These are phyloP conservation scores for Drosophila meridiana DNA, from an alignment of 2,888 invertebrate genomes.

Conservation along the genomic window DNA sequence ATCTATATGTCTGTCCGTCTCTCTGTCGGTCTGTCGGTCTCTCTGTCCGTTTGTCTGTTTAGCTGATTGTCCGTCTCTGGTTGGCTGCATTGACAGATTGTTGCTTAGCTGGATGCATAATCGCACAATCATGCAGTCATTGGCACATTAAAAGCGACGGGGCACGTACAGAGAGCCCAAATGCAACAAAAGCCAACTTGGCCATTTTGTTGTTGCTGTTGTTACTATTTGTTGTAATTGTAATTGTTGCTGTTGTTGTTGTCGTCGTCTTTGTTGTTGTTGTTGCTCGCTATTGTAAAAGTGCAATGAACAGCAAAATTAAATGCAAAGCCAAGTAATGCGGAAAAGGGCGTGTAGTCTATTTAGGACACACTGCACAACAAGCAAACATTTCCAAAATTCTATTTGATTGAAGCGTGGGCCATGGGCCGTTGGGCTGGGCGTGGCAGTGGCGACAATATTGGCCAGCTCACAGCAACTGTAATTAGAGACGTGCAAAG, in stretches of 20 bases:
- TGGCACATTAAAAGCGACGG: slow-evolving; percentile 74
- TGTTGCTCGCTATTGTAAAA: slow-evolving; percentile 64
- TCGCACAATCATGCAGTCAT: slow-evolving; percentile 80
- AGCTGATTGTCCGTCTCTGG: slow-evolving; percentile 43
- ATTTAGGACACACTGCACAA: slow-evolving; percentile 53
- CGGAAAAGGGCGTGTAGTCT: slow-evolving; percentile 75
- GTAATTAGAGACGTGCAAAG: slow-evolving; percentile 68
- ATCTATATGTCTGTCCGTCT: slow-evolving; percentile 7
- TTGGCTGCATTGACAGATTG: slow-evolving; percentile 79
- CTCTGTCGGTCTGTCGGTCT: slow-evolving; percentile 5
- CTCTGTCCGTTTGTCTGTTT: slow-evolving; percentile 17
- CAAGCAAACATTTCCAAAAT: slow-evolving; percentile 43
- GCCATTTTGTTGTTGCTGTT: slow-evolving; percentile 47
- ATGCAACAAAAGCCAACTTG: slow-evolving; percentile 40
- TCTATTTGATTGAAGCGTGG: slow-evolving; percentile 23
- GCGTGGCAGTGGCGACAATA: slow-evolving; percentile 26
- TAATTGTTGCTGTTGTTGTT: slow-evolving; percentile 36
- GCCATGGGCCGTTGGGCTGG: slow-evolving; percentile 20
- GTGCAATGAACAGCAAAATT: slow-evolving; percentile 81
- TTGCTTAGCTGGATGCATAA: slow-evolving; percentile 69
- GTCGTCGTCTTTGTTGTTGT: slow-evolving; percentile 17
- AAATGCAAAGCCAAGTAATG: slow-evolving; percentile 73
- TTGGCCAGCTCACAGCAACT: slow-evolving; percentile 29
- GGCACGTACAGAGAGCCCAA: slow-evolving; percentile 38
- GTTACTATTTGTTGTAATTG: slow-evolving; percentile 36